Conservation (phyloP, 2,113 vertebrate genomes). For the Campylorhamphus procurvoides region DNA sequence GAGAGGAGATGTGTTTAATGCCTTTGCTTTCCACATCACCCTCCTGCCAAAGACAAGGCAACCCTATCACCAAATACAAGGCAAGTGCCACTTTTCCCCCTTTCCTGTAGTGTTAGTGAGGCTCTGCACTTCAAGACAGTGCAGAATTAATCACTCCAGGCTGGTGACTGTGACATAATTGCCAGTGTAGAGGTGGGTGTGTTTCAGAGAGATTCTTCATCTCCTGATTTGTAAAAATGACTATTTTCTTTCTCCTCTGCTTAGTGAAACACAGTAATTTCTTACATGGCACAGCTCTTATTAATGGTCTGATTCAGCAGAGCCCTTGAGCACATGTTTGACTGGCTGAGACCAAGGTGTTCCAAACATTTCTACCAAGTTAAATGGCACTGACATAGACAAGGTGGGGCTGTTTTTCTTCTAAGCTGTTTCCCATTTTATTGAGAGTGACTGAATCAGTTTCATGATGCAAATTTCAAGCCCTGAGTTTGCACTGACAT, state of each 20-base stretch:
- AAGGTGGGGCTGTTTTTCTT: not conserved
- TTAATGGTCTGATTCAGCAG: not conserved
- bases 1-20: not conserved
- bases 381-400: not conserved
- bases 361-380: not conserved
- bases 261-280: not conserved
- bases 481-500: not conserved
- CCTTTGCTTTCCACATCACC: not conserved
- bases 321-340: not conserved
- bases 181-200: not conserved
- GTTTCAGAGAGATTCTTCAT: not conserved
- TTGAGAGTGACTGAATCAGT: accelerated
- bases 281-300: not conserved
- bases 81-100: not conserved
- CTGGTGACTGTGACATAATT: not conserved
- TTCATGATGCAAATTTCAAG: not conserved
- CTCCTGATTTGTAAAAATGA: not conserved
- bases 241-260: not conserved
- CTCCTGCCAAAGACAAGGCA: not conserved
- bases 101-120: accelerated
- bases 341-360: not conserved
- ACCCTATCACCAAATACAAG: not conserved
- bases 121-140: not conserved
- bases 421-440: not conserved
- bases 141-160: not conserved